Base-by-base conservation (phyloP, 2,113 vertebrate species). In the Sterrhoptilus dennistouni region DNA sequence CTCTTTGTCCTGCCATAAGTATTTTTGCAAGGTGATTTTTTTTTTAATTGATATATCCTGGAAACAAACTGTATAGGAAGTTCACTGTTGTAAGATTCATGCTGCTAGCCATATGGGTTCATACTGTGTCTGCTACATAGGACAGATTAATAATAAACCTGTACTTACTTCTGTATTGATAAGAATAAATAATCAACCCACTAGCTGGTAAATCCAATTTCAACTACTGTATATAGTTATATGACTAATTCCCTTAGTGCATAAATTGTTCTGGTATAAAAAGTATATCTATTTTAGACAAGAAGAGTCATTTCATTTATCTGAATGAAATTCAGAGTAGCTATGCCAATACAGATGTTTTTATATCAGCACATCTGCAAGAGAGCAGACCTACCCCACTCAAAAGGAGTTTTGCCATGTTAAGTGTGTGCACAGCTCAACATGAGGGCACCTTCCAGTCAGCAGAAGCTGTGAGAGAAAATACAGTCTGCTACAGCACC, bases 401-500 rank as follows among this genome's bases (percentile, higher is more conserved):
- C 33, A 56, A 29, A 70, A 61, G 47, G 47, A 68, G n/a, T 68
- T 94, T 47, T 82, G 63, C 40, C 27, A 15, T 5, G 0, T 77
- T 54, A 70, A 38, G 36, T 56, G 54, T 80, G 57, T 74, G 68
- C 59, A 72, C 13, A 81, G 36, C 81, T 83, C 63, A 79, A 68
- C 22, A 8, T 9, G 20, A 70, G 12, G 29, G 31, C 45, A 64
- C 24, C 59, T 71, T 72, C 63, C 54, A 84, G 40, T 28, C 45
- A 71, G 45, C 38, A 93, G 74, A 87, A 49, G 10, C 49, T 66
- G 21, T 9, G 12, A 64, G 20, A 53, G 57, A 72, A 45, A 83
- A 75, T 10, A 19, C 2, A 6, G 25, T 63, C 56, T 84, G 9
- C 40, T 66, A 1, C 7, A 82, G 42, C 13, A 16, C 0, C 0